These are phyloP conservation scores for Cryptoblepharus egeriae DNA, from an alignment of 2,797 vertebrate species.

Conservation along the genomic window DNA sequence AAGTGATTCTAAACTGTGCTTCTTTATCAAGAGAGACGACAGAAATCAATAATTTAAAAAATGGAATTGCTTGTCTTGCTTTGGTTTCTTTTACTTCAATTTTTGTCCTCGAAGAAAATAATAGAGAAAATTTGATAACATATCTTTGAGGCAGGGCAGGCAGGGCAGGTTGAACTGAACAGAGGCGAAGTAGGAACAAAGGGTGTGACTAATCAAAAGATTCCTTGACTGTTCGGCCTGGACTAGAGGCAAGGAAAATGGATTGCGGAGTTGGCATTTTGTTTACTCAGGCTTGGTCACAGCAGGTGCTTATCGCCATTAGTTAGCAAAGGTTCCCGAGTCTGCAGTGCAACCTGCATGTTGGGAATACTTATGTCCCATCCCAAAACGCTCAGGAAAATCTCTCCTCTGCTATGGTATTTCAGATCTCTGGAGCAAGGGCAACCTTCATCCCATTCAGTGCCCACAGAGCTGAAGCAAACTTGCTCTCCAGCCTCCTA, in stretches of 20 bases:
- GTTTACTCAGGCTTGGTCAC: conserved; percentile 25
- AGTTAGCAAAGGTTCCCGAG: not conserved
- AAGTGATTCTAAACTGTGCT: conserved; percentile 65
- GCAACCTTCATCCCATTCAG: rapidly evolving
- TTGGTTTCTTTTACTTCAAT: conserved; percentile 24
- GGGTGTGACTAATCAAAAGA: not conserved
- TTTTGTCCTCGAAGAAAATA: conserved; percentile 39
- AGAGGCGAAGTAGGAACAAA: conserved; percentile 31
- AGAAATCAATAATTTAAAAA: conserved; percentile 65
- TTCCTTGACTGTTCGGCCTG: conserved; percentile 42
- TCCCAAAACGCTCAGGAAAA: not conserved
- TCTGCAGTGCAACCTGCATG: not conserved
- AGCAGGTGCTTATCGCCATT: not conserved
- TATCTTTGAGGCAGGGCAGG: conserved; percentile 54
- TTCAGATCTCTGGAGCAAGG: not conserved
- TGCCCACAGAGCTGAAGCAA: rapidly evolving
- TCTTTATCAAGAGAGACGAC: conserved; percentile 65
- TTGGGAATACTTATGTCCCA: not conserved
- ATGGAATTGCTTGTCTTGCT: conserved; percentile 63
- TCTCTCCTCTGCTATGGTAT: rapidly evolving
- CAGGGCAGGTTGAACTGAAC: conserved; percentile 42
- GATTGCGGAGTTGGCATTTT: conserved; percentile 37
- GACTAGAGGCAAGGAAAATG: not conserved
- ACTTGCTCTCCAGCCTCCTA: rapidly evolving
- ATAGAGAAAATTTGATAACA: conserved; percentile 59